Conservation (phyloP, 1,140 invertebrate species). For the Akabosia matsudoensis region DNA sequence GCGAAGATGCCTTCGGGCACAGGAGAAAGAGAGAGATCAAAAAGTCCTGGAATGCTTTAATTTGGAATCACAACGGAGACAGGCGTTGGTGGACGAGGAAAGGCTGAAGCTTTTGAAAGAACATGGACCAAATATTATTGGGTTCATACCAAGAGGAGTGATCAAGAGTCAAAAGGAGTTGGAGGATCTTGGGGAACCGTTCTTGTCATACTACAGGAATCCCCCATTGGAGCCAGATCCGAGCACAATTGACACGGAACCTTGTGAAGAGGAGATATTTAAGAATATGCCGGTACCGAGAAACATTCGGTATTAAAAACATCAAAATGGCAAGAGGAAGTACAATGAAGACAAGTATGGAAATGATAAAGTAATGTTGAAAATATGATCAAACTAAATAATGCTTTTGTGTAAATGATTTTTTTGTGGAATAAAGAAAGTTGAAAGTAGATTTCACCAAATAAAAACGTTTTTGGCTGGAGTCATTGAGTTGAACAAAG, state of each 20-base stretch:
- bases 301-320: constrained; percentile 26
- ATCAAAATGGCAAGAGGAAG: too few species aligned
- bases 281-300: constrained; percentile 33
- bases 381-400: too few species aligned
- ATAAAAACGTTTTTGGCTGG: too few species aligned
- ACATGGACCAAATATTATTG: constrained; percentile 41
- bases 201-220: constrained; percentile 39
- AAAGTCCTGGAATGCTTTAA: constrained; percentile 35
- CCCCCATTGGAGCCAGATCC: constrained; percentile 29
- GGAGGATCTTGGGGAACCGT: constrained; percentile 42
- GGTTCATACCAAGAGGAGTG: constrained; percentile 42
- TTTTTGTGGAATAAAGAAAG: too few species aligned
- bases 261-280: constrained; percentile 44
- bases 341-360: too few species aligned
- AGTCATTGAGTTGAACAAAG: too few species aligned
- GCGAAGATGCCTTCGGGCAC: constrained; percentile 36
- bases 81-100: constrained; percentile 32
- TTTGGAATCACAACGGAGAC: constrained; percentile 32
- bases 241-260: constrained; percentile 34
- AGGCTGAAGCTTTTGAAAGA: constrained; percentile 33
- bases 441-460: too few species aligned
- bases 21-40: constrained; percentile 40
- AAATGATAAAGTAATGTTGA: too few species aligned
- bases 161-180: constrained; percentile 41
- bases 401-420: too few species aligned